Percentiles rank a stretch among this genome's conserved stretches.
These are phyloP conservation scores for Masnerella sp. DNA, from an alignment of 2,888 invertebrate genomes.

Conservation along the genomic window DNA sequence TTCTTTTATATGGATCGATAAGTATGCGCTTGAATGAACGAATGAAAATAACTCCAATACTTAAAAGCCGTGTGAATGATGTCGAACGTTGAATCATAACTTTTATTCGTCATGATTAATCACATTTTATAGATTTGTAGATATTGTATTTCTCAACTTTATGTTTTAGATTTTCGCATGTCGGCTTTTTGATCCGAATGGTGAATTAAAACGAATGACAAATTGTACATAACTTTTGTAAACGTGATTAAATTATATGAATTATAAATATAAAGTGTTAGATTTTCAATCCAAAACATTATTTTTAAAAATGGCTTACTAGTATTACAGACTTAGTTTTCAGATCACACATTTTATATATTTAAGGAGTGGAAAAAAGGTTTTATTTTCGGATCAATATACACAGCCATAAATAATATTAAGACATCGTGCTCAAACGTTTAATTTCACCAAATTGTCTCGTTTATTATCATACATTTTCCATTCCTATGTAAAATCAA, in stretches of 20 bases:
- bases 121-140: conserved; percentile 38
- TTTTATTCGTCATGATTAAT: conserved; percentile 25
- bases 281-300: too few species aligned
- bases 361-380: too few species aligned
- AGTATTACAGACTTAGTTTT: too few species aligned
- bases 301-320: too few species aligned
- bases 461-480: too few species aligned
- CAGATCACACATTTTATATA: too few species aligned
- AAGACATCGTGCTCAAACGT: too few species aligned
- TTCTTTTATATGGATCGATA: conserved; percentile 41
- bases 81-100: conserved; percentile 14
- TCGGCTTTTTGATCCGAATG: conserved; percentile 30
- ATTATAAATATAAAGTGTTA: conserved; percentile 39
- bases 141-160: conserved; percentile 31
- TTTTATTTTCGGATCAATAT: too few species aligned
- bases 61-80: conserved; percentile 28
- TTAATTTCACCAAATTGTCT: too few species aligned
- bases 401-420: too few species aligned
- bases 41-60: conserved; percentile 13
- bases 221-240: conserved; percentile 55
- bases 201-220: conserved; percentile 13
- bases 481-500: too few species aligned
- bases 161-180: conserved; percentile 30
- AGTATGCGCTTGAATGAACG: conserved; percentile 1
- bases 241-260: conserved; percentile 54